phyloP scores from a whole-genome alignment of 2,113 vertebrate genomes.

The Calonectris borealis region DNA sequence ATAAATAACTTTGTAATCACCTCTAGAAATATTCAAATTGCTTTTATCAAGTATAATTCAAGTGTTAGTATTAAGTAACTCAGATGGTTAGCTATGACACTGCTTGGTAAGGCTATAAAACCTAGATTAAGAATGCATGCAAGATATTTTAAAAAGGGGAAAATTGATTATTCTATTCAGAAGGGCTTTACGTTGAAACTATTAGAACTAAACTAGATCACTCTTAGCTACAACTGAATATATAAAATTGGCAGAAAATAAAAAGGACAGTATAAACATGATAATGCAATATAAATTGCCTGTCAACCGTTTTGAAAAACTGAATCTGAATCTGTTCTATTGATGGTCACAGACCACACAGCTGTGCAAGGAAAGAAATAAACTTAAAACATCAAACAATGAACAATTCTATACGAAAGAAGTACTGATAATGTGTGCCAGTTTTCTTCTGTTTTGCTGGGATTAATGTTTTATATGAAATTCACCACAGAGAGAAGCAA shows the following conservation, averaged over 20 bases:
- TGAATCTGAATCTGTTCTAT: neutral
- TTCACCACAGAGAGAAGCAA: neutral
- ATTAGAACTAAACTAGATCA: neutral
- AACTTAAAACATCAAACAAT: neutral
- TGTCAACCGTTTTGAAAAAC: neutral
- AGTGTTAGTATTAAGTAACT: neutral
- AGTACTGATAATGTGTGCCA: neutral
- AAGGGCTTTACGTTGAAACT: neutral
- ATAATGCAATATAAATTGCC: neutral
- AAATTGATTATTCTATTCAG: neutral
- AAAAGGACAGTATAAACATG: neutral
- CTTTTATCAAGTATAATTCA: neutral
- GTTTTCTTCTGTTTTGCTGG: neutral
- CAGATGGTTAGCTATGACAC: neutral
- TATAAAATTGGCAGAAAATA: neutral
- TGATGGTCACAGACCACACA: neutral
- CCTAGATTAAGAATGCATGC: neutral
- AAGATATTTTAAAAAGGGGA: neutral
- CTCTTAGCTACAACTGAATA: neutral
- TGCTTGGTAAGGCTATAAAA: neutral
- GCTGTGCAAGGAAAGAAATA: neutral
- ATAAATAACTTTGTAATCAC: neutral
- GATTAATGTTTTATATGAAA: neutral
- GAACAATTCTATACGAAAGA: neutral
- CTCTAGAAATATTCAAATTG: neutral